Base-by-base conservation (phyloP, 2,888 invertebrate species). In the Papilio gigon region DNA sequence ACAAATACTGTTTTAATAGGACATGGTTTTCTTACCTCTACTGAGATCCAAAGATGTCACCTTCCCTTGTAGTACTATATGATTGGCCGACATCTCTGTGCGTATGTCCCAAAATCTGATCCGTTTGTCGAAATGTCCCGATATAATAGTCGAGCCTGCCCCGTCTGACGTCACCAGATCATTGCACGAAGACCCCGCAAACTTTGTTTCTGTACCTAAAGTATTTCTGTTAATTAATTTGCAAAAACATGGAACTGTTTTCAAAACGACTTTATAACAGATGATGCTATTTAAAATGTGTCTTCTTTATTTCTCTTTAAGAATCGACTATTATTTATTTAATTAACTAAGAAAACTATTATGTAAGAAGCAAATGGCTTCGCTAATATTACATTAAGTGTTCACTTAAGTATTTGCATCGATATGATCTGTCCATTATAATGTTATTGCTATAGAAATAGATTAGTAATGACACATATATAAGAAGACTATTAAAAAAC, bases 31-130 rank as follows among this genome's bases (percentile, higher is more conserved):
- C 76, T 76, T 89, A 97, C 98, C 98, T 93, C 96, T 94, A 71
- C 98, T 97, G 75, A 98, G 92, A 90, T 98, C 98, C 76, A 99
- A 93, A 58, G 99, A 99, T 44, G 99, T 99, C 74, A 99, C 96
- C 93, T 97, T 97, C 70, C 98, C 98, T 84, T 97, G 97, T 72
- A 99, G 93, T 74, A 95, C 88, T 73, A 98, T 96, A 88, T 98
- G 97, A 83, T 97, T 97, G 71, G 95, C 95, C 75, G 95, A 95
- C 79, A 95, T 94, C 79, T 98, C 98, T 17, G 96, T 95, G 78
- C 99, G 94, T 72, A 96, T 96, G 88, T 99, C 99, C 99, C 99
- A 99, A 89, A 99, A 97, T 65, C 99, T 94, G 77, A 99, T 96
- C 81, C 96, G 96, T 89, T 98, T 98, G 92, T 99, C 99, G 88